A percentile compares a stretch with the other conserved stretches of the same genome.
Conservation (phyloP, 2,113 vertebrate genomes). For the Ibidorhyncha struthersii region DNA sequence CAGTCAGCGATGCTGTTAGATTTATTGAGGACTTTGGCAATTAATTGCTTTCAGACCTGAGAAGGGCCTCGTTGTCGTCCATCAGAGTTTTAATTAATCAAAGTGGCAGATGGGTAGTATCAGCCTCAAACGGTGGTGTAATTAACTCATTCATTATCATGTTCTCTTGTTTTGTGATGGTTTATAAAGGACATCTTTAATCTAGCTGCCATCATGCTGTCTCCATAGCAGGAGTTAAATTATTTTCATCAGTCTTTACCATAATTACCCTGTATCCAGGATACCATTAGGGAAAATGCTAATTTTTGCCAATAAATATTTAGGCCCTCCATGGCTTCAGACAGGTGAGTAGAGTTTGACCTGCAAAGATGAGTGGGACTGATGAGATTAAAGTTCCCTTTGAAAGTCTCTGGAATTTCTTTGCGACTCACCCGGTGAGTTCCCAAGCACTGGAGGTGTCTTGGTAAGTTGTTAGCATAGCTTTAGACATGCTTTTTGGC, state of each 20-base stretch:
- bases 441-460: neutral
- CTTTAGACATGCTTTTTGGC: neutral
- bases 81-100: slow-evolving; percentile 77
- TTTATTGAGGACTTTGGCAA: slow-evolving; percentile 50
- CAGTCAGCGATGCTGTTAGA: neutral
- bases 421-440: neutral
- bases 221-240: slow-evolving; percentile 28
- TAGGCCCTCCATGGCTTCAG: neutral
- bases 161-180: neutral
- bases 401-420: neutral
- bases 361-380: neutral
- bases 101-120: slow-evolving; percentile 72
- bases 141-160: slow-evolving; percentile 79
- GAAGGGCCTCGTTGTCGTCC: slow-evolving; percentile 45
- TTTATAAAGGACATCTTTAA: slow-evolving; percentile 54
- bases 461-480: neutral
- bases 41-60: slow-evolving; percentile 67
- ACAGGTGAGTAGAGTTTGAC: neutral
- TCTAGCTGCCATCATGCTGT: slow-evolving; percentile 15
- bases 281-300: neutral
- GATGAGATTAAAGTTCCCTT: neutral
- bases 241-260: slow-evolving; percentile 21
- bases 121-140: slow-evolving; percentile 56
- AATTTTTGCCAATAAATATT: neutral
- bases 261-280: neutral